These are phyloP conservation scores for Fopius arisanus DNA, from an alignment of 1,140 invertebrate genomes.

Conservation along the genomic window DNA sequence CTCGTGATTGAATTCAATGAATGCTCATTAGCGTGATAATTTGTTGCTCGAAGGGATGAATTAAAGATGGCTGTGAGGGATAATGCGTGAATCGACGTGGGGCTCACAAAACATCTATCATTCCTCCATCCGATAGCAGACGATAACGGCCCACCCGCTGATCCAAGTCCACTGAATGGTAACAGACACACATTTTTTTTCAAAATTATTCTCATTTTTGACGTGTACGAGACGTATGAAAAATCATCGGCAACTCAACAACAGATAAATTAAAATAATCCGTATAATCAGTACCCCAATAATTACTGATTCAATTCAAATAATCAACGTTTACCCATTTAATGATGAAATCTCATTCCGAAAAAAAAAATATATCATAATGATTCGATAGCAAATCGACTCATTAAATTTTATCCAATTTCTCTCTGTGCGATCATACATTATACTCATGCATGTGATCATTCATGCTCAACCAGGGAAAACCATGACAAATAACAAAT, in stretches of 20 bases:
- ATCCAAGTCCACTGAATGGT: conserved; percentile 64
- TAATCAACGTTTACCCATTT: no score
- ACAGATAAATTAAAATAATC: no score
- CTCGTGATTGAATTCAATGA: conserved; percentile 22
- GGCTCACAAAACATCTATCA: conserved; percentile 64
- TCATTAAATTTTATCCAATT: no score
- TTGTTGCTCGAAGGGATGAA: conserved; percentile 37
- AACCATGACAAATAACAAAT: neutral
- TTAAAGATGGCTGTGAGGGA: conserved; percentile 43
- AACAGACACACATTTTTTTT: conserved; percentile 54
- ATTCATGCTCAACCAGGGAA: neutral
- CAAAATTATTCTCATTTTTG: neutral
- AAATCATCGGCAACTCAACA: no score
- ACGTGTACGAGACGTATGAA: neutral
- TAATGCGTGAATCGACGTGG: conserved; percentile 43
- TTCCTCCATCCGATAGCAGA: conserved; percentile 66
- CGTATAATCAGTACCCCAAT: no score
- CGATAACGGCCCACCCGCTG: conserved; percentile 66
- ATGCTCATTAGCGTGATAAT: conserved; percentile 10
- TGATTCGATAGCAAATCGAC: no score
- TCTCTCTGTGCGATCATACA: neutral
- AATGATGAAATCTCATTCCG: no score
- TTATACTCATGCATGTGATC: neutral
- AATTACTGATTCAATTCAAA: no score
- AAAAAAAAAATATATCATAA: no score